A percentile compares a stretch with the other conserved stretches of the same genome.
Evolutionary conservation across 2,797 vertebrate genomes (phyloP).

Genomic region (Esox lucius): DNA sequence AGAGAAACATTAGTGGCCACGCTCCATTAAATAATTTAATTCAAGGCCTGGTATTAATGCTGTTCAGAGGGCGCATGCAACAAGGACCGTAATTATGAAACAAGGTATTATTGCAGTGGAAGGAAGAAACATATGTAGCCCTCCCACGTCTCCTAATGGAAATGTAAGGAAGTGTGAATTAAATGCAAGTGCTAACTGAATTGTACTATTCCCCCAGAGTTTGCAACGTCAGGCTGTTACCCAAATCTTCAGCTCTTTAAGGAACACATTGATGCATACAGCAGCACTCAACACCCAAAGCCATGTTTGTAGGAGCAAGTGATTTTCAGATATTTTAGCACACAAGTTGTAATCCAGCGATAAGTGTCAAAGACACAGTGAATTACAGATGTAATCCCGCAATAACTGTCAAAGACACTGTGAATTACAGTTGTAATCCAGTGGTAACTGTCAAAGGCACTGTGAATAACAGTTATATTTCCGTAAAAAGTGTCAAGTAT

Average conservation of each 20-base stretch:
- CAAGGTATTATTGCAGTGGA: conserved; percentile 4
- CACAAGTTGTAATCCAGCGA: too few species aligned
- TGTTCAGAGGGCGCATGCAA: neutral
- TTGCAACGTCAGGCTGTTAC: conserved; percentile 42
- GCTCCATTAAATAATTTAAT: too few species aligned
- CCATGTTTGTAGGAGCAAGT: conserved; percentile 22
- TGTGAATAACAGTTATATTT: too few species aligned
- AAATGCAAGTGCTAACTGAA: neutral
- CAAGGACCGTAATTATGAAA: conserved; percentile 17
- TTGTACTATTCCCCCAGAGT: conserved; percentile 14
- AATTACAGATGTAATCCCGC: neutral
- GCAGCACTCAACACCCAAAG: conserved; percentile 36
- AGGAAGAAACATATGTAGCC: conserved; percentile 10
- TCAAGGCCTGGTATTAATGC: neutral
- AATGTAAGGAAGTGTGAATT: conserved; percentile 18
- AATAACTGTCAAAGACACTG: too few species aligned
- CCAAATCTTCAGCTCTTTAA: conserved; percentile 42
- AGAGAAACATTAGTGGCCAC: too few species aligned
- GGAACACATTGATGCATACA: conserved; percentile 45
- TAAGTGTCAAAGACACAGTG: neutral
- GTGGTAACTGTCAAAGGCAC: too few species aligned
- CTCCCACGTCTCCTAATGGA: conserved; percentile 28
- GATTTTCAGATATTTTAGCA: conserved; percentile 15
- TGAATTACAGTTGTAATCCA: neutral
- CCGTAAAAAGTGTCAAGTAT: too few species aligned